Evolutionary conservation across 2,888 invertebrate genomes (phyloP), one percentile per base, ranked within the genome.

Genomic region (Oscheius onirici): DNA sequence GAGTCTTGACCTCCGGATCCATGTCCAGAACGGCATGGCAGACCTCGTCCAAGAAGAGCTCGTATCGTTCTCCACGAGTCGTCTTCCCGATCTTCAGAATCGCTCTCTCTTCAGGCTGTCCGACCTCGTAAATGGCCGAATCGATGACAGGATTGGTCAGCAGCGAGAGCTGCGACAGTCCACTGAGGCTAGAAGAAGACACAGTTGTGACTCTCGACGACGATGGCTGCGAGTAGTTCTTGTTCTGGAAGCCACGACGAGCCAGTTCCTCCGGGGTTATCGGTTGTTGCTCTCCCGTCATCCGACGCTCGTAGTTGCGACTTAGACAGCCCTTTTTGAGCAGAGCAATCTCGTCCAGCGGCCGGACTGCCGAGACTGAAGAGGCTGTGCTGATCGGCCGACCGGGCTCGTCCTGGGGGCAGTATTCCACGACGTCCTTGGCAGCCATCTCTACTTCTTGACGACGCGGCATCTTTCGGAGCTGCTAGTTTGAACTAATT

Each of bases 361-460:
- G 55, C n/a, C 28, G 26, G 6, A 22, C 26, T 3, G 26, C 15
- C 11, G 55, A 26, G 28, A 26, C 26, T 15, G 24, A 26, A n/a
- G 55, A 55, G 11, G 55, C 55, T 28, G 55, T 55, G 55, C 55
- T 55, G 26, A 55, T 28, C 0, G 55, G 55, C 13, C 8, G 55
- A 10, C 2, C 8, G 26, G 55, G 52, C 22, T 13, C 1, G 13
- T 55, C 28, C 28, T 10, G 10, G 15, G 3, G 34, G 34, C 34
- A 34, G 34, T 34, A 34, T 34, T 34, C 34, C 34, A 34, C 34
- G 34, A 34, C 34, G 34, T 34, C 34, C 5, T 8, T 34, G 34
- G 34, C 34, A 34, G 34, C 34, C 34, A 34, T 34, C 34, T 34
- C 34, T 8, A 34, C 34, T 8, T 34, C 34, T 8, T 34, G 34